phyloP scores from a whole-genome alignment of 2,113 vertebrate genomes.

The Rhynchomys soricoides region DNA sequence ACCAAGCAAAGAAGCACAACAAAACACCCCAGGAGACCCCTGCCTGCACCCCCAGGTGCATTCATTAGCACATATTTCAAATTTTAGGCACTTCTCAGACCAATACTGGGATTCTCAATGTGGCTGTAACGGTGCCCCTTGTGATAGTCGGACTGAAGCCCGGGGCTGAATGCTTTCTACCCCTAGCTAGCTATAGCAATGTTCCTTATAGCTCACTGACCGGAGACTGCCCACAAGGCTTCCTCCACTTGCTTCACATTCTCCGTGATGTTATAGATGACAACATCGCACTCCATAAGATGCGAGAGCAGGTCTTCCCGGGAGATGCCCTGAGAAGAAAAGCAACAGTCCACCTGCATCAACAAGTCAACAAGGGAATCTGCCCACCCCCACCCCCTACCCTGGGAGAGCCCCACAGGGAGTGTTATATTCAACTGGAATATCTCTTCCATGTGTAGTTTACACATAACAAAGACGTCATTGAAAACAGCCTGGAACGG shows the following conservation, averaged over 20 bases:
- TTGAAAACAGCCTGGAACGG: slow-evolving; percentile 6
- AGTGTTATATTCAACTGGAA: neutral
- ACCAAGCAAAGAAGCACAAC: neutral
- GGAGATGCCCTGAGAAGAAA: slow-evolving; percentile 77
- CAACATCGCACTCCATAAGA: slow-evolving; percentile 90
- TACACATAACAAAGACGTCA: slow-evolving; percentile 42
- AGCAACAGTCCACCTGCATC: neutral
- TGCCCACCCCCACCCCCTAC: fast-evolving
- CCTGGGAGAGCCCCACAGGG: neutral
- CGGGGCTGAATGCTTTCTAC: neutral
- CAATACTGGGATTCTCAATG: neutral
- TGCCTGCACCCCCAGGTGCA: neutral
- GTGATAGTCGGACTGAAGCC: fast-evolving
- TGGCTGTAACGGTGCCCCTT: neutral
- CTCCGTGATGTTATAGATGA: slow-evolving; percentile 94
- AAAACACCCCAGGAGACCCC: too few relatives aligned
- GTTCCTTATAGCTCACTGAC: slow-evolving; percentile 81
- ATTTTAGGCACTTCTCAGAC: neutral
- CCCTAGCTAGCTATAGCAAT: neutral
- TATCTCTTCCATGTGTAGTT: neutral
- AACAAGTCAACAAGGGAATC: neutral
- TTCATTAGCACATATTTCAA: neutral
- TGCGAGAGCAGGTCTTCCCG: slow-evolving; percentile 86
- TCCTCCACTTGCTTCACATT: slow-evolving; percentile 88
- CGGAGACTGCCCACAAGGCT: slow-evolving; percentile 92